A percentile compares a stretch with the other conserved stretches of the same genome.
Evolutionary conservation across 2,888 invertebrate genomes (phyloP).

Genomic region (Leptopterna dolabrata): DNA sequence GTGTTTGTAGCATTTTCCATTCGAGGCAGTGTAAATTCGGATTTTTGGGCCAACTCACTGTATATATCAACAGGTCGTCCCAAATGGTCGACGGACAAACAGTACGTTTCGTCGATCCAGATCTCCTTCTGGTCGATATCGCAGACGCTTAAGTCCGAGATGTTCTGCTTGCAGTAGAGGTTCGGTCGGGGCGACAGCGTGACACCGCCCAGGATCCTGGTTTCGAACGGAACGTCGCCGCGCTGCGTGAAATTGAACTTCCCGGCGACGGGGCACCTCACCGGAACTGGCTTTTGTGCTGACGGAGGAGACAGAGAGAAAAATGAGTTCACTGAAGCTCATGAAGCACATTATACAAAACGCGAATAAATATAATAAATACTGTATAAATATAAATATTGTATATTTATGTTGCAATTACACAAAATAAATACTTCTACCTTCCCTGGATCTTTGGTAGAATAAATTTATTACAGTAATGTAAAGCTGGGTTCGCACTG

Average conservation of each 20-base stretch:
- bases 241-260: constrained; percentile 94
- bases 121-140: constrained; percentile 95
- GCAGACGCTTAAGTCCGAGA: constrained; percentile 96
- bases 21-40: not conserved
- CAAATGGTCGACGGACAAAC: constrained; percentile 94
- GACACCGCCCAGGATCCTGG: constrained; percentile 94
- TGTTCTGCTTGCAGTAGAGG: constrained; percentile 90
- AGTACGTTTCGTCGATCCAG: constrained; percentile 94
- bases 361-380: constrained; percentile 12
- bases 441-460: too few species aligned
- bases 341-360: too few species aligned
- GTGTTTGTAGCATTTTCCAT: too few species aligned
- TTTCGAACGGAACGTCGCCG: constrained; percentile 91
- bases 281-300: constrained; percentile 89
- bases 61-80: constrained; percentile 96
- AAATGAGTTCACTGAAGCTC: too few species aligned
- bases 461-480: too few species aligned
- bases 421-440: too few species aligned
- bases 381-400: not conserved
- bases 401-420: too few species aligned
- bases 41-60: constrained; percentile 69
- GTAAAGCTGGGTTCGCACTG: too few species aligned
- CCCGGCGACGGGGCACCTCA: constrained; percentile 95
- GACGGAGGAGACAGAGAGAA: constrained; percentile 57
- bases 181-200: constrained; percentile 93